phyloP scores from a whole-genome alignment of 2,888 invertebrate genomes.

The Orthosia incerta region DNA sequence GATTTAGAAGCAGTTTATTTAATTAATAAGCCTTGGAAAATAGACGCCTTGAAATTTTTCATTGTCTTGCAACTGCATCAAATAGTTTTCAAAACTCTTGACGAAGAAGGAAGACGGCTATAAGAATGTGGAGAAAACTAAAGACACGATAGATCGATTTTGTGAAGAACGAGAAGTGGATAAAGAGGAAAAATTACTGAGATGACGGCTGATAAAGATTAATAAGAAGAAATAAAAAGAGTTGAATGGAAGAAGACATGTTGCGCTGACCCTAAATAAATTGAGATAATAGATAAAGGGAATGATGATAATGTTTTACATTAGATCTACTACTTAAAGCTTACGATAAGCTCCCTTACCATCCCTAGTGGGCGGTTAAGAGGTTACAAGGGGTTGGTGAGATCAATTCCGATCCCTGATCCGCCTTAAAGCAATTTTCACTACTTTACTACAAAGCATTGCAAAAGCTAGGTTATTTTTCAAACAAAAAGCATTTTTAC shows the following conservation, averaged over 20 bases:
- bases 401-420: constrained; percentile 5
- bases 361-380: neutral
- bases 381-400: neutral
- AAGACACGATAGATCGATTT: neutral
- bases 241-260: neutral
- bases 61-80: neutral
- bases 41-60: neutral
- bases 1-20: constrained; percentile 2
- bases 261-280: neutral
- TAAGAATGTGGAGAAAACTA: neutral
- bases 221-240: too few species aligned
- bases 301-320: neutral
- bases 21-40: neutral
- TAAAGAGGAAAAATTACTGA: neutral
- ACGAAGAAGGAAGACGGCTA: neutral
- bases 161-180: neutral
- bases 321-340: neutral
- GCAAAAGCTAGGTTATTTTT: neutral
- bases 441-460: neutral
- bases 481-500: neutral
- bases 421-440: neutral
- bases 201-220: too few species aligned
- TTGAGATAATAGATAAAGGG: too few species aligned
- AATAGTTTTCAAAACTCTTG: neutral
- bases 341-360: neutral